Percentiles rank a stretch among this genome's conserved stretches.
phyloP scores from a whole-genome alignment of 2,797 vertebrate genomes.

The Xenopus petersii region DNA sequence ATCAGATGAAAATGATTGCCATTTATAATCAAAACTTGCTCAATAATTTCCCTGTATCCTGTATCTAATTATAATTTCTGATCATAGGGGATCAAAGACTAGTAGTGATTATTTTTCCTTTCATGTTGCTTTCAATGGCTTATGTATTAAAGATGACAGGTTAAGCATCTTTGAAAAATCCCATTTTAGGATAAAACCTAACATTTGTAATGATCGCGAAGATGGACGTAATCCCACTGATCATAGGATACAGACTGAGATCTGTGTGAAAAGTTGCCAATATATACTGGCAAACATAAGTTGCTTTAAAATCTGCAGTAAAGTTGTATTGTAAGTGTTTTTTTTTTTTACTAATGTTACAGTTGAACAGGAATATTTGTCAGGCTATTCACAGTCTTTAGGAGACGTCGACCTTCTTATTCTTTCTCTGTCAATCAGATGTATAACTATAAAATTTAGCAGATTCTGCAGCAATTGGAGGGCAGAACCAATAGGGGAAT shows the following conservation, averaged over 20 bases:
- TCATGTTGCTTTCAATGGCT: conserved; percentile 9
- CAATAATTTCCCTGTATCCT: conserved; percentile 41
- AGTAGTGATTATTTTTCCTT: conserved; percentile 35
- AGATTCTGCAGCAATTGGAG: too few relatives aligned
- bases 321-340: not conserved
- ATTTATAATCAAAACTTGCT: conserved; percentile 50
- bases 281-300: not conserved
- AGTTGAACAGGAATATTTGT: not conserved
- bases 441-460: too few relatives aligned
- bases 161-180: conserved; percentile 21
- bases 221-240: conserved; percentile 2
- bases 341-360: not conserved
- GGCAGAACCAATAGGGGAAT: too few relatives aligned
- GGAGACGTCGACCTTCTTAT: too few relatives aligned
- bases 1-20: conserved; percentile 44
- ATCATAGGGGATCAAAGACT: conserved; percentile 44
- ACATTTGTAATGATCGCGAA: conserved; percentile 4
- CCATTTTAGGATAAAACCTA: conserved; percentile 9
- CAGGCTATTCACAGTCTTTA: not conserved
- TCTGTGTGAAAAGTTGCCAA: too few relatives aligned
- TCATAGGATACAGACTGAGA: not conserved
- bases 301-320: not conserved
- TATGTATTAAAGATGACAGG: conserved; percentile 23
- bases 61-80: conserved; percentile 40
- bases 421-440: too few relatives aligned